Conservation (phyloP, 2,113 vertebrate species). For the Tricholaema leucomelas region DNA sequence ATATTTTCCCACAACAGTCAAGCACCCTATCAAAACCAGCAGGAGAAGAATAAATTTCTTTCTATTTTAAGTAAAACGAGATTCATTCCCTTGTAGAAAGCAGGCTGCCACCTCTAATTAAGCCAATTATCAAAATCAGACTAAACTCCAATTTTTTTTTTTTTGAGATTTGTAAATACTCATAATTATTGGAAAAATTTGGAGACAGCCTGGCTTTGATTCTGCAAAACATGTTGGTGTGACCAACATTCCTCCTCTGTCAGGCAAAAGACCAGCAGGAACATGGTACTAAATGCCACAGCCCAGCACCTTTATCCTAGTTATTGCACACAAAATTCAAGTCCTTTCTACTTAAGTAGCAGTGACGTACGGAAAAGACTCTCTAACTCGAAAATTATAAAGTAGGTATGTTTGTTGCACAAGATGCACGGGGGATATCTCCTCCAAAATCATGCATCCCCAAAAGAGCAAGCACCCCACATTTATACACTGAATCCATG, state of each 20-base stretch:
- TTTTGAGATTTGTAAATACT: neutral
- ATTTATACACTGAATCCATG: too few species aligned
- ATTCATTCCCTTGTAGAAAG: neutral
- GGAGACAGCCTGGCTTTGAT: neutral
- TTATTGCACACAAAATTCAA: neutral
- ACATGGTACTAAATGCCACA: neutral
- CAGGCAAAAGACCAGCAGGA: neutral
- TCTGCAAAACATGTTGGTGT: neutral
- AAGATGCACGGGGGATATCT: too few species aligned
- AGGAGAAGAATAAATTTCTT: slow-evolving; percentile 4
- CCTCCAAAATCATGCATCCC: too few species aligned
- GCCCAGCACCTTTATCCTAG: neutral
- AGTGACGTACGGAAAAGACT: too few species aligned
- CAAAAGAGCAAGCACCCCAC: too few species aligned
- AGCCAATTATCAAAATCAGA: neutral
- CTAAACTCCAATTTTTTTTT: neutral
- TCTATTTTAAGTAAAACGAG: slow-evolving; percentile 36
- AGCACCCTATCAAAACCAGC: slow-evolving; percentile 22
- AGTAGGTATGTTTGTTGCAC: too few species aligned
- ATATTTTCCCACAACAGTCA: slow-evolving; percentile 37
- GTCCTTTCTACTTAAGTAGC: neutral
- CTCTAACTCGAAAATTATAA: too few species aligned
- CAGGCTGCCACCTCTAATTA: neutral
- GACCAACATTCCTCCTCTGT: neutral
- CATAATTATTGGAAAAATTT: neutral